Percentiles rank a stretch among this genome's conserved stretches.
Evolutionary conservation across 2,113 vertebrate species (phyloP).

Genomic region (Gadus chalcogrammus): DNA sequence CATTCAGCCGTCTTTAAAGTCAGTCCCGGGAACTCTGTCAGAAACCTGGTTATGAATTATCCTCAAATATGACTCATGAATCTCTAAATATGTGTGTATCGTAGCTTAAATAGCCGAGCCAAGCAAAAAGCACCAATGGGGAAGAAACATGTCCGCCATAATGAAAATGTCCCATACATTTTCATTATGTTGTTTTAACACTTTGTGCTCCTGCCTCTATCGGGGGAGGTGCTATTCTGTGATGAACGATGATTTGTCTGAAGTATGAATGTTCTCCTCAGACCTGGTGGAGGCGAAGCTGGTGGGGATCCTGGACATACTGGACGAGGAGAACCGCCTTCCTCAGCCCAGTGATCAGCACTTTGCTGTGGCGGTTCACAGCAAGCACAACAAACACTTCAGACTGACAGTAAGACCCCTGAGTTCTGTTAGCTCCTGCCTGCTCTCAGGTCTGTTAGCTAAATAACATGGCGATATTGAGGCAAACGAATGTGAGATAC

Average conservation of each 20-base stretch:
- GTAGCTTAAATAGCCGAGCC: conserved; percentile 43
- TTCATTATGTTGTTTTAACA: no score
- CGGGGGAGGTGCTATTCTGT: no score
- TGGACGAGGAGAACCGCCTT: conserved; percentile 98
- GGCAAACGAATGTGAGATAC: no score
- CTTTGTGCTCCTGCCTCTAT: no score
- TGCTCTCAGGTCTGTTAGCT: background rate
- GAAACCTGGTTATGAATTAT: conserved; percentile 42
- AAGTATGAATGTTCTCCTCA: conserved; percentile 46
- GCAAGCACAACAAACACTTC: conserved; percentile 96
- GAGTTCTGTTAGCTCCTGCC: background rate
- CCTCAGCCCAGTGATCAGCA: conserved; percentile 96
- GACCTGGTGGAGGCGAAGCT: conserved; percentile 95
- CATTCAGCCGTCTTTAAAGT: no score
- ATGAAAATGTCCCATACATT: no score
- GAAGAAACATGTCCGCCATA: no score
- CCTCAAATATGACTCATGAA: conserved; percentile 35
- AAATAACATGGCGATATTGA: no score
- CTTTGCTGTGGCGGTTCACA: conserved; percentile 87
- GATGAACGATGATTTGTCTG: no score
- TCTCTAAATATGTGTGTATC: conserved; percentile 47
- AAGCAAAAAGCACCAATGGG: conserved; percentile 7
- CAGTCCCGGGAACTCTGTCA: conserved; percentile 48
- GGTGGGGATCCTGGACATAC: conserved; percentile 91
- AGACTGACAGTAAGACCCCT: conserved; percentile 83